phyloP scores from a whole-genome alignment of 2,797 vertebrate genomes.

The Hyperoplus lanceolatus region DNA sequence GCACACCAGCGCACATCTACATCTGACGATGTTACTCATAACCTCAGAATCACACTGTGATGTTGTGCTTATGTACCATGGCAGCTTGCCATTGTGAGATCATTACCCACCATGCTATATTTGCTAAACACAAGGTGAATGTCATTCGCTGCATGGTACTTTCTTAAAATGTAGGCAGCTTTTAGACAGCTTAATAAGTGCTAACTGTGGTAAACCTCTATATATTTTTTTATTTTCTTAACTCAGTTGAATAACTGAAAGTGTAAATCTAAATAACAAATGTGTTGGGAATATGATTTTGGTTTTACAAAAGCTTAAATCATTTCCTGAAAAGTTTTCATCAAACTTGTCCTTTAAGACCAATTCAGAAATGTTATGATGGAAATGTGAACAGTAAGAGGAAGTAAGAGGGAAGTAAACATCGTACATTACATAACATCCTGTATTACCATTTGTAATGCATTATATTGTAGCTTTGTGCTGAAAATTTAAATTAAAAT shows the following conservation, averaged over 20 bases:
- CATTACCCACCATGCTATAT: conserved; percentile 37
- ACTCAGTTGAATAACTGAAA: neutral
- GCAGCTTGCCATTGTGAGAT: conserved; percentile 41
- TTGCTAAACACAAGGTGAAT: conserved; percentile 39
- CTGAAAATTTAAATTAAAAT: neutral
- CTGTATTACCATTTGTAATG: neutral
- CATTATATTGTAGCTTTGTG: conserved; percentile 1
- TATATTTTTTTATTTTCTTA: no score
- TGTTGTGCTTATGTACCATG: conserved; percentile 42
- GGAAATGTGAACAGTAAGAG: neutral
- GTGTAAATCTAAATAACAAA: neutral
- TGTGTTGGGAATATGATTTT: neutral
- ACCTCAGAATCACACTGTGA: conserved; percentile 46
- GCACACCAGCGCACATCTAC: conserved; percentile 24
- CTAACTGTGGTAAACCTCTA: neutral
- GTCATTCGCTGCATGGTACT: neutral
- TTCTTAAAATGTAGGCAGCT: neutral
- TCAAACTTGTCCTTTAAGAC: conserved; percentile 3
- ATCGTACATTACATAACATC: conserved; percentile 8
- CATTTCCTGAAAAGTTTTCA: neutral
- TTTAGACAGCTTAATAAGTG: conserved; percentile 15
- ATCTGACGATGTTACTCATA: conserved; percentile 44
- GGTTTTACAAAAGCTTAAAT: no score
- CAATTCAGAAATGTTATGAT: neutral
- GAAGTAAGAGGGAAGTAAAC: conserved; percentile 5